Evolutionary conservation across 2,888 invertebrate genomes (phyloP).

Genomic region (Folsomia manolachei): DNA sequence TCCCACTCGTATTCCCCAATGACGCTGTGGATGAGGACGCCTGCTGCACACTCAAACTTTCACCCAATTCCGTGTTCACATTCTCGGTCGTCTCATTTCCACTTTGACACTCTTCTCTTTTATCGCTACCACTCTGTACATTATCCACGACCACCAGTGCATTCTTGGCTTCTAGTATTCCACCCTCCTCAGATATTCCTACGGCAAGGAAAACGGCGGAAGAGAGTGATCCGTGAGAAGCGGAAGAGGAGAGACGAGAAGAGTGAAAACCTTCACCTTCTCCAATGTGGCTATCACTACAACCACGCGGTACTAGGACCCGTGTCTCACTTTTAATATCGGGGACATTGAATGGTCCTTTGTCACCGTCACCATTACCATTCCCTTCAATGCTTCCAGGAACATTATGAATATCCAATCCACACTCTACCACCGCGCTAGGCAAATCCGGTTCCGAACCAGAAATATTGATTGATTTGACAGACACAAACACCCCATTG

Average conservation of each 20-base stretch:
- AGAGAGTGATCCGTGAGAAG: constrained; percentile 31
- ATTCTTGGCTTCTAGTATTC: neutral
- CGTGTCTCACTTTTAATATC: constrained; percentile 3
- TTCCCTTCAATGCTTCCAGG: neutral
- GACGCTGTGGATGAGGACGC: neutral
- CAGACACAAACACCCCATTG: neutral
- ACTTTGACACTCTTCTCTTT: constrained; percentile 15
- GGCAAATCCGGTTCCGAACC: constrained; percentile 2
- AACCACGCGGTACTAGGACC: constrained; percentile 33
- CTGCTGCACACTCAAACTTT: constrained; percentile 5
- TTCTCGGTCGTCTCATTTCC: constrained; percentile 4
- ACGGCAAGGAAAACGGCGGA: constrained; percentile 30
- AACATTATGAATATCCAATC: neutral
- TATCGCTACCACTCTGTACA: constrained; percentile 23
- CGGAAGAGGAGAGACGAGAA: constrained; percentile 33
- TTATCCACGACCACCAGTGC: neutral
- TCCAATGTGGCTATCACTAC: constrained; percentile 41
- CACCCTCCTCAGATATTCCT: constrained; percentile 17
- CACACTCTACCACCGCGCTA: neutral
- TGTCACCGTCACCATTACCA: constrained; percentile 13
- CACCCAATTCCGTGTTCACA: neutral
- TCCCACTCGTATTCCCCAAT: constrained; percentile 7
- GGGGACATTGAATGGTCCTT: neutral
- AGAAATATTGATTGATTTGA: constrained; percentile 11
- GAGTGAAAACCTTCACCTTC: constrained; percentile 45